Evolutionary conservation across 1,140 invertebrate species (phyloP).

Genomic region (Metaphire vulgaris): DNA sequence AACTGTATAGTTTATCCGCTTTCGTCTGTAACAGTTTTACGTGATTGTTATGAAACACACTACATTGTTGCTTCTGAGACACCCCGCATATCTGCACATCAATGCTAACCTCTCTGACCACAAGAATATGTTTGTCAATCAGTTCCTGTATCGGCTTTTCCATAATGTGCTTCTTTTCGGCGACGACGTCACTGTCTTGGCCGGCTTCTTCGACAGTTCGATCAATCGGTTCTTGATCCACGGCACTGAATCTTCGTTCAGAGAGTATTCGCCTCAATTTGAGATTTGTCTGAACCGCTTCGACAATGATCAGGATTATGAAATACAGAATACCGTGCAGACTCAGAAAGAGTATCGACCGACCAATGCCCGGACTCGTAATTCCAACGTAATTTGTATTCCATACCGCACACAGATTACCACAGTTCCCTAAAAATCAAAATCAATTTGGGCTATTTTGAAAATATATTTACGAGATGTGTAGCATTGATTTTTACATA

Average conservation of each 20-base stretch:
- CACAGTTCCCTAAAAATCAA: neutral
- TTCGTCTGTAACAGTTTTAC: too few relatives aligned
- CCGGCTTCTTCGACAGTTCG: neutral
- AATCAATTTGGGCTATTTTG: too few relatives aligned
- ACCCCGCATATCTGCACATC: too few relatives aligned
- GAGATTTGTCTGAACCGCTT: conserved; percentile 41
- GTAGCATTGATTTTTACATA: too few relatives aligned
- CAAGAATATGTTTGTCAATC: conserved; percentile 10
- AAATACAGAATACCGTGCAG: conserved; percentile 56
- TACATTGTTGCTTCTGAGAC: too few relatives aligned
- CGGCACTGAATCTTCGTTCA: neutral
- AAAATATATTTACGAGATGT: too few relatives aligned
- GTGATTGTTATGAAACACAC: too few relatives aligned
- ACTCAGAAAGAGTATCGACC: conserved; percentile 55
- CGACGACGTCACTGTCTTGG: conserved; percentile 6
- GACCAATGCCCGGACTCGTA: conserved; percentile 53
- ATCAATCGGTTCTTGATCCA: neutral
- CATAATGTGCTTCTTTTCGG: neutral
- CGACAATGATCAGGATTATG: conserved; percentile 53
- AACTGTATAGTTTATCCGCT: too few relatives aligned
- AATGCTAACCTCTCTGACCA: conserved; percentile 2
- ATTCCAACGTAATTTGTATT: neutral
- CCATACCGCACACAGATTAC: neutral
- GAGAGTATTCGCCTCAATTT: neutral
- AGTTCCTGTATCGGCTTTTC: neutral